Percentiles rank a stretch among this genome's conserved stretches.
These are phyloP conservation scores for Melanostoma scalare DNA, from an alignment of 2,888 invertebrate species.

Conservation along the genomic window DNA sequence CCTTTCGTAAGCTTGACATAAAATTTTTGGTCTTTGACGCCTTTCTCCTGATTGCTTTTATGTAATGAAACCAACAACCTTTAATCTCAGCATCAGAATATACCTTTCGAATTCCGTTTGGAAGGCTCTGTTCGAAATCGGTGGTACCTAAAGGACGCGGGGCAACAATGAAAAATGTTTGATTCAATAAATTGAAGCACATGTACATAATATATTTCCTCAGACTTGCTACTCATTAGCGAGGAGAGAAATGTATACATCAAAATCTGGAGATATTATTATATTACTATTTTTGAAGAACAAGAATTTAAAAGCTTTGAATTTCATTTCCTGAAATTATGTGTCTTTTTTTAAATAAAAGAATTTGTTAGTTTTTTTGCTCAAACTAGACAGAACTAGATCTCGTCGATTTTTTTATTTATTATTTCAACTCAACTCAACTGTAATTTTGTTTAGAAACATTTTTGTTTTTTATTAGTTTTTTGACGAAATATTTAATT, in stretches of 20 bases:
- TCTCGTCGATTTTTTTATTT: too few species aligned
- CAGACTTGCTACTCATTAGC: constrained; percentile 29
- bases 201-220: constrained; percentile 16
- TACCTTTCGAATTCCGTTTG: not conserved
- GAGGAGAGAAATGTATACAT: constrained; percentile 19
- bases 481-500: too few species aligned
- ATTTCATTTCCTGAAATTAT: too few species aligned
- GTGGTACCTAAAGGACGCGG: constrained; percentile 24
- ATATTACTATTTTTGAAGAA: too few species aligned
- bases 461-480: too few species aligned
- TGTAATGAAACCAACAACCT: constrained; percentile 20
- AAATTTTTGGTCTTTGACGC: constrained; percentile 15
- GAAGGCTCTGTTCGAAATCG: constrained; percentile 23
- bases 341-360: too few species aligned
- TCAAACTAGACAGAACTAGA: too few species aligned
- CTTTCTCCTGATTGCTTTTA: constrained; percentile 26
- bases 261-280: not conserved
- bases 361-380: too few species aligned
- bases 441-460: too few species aligned
- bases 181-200: constrained; percentile 21
- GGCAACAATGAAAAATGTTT: constrained; percentile 12
- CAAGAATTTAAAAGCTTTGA: too few species aligned
- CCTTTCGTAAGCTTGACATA: constrained; percentile 12
- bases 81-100: too few species aligned
- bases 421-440: too few species aligned